Conservation (phyloP, 2,797 vertebrate genomes). For the Huso huso region DNA sequence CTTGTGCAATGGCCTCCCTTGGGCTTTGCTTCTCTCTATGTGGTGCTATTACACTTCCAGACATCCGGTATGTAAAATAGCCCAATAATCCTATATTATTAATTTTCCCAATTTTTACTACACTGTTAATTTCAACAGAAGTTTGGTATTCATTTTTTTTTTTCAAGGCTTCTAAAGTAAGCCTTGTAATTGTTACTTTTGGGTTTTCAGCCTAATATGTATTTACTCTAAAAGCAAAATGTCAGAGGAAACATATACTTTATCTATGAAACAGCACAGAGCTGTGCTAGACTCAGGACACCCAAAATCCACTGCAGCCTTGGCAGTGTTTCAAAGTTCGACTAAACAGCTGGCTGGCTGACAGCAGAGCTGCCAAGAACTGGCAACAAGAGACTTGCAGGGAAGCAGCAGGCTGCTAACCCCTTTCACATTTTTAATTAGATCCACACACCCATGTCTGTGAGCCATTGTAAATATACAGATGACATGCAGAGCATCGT, state of each 20-base stretch:
- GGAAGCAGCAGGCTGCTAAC: slow-evolving; percentile 90
- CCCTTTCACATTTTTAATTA: slow-evolving; percentile 99
- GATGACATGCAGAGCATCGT: slow-evolving; percentile 82
- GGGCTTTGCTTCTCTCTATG: too few species aligned
- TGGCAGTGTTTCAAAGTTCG: slow-evolving; percentile 90
- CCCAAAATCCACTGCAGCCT: slow-evolving; percentile 79
- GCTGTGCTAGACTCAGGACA: slow-evolving; percentile 44
- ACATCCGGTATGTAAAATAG: too few species aligned
- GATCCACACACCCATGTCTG: slow-evolving; percentile 97
- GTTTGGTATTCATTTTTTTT: too few species aligned
- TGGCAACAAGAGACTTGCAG: slow-evolving; percentile 82
- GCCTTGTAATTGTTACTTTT: too few species aligned
- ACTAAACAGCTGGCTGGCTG: slow-evolving; percentile 95
- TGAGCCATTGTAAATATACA: slow-evolving; percentile 96
- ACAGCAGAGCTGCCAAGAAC: slow-evolving; percentile 92
- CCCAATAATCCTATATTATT: too few species aligned
- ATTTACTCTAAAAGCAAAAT: too few species aligned
- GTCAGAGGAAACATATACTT: not conserved
- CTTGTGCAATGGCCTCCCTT: too few species aligned
- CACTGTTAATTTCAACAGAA: too few species aligned
- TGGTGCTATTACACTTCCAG: too few species aligned
- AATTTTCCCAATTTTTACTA: too few species aligned
- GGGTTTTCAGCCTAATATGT: too few species aligned
- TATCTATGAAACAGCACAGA: slow-evolving; percentile 23
- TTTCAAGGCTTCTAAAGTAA: too few species aligned